phyloP scores from a whole-genome alignment of 2,888 invertebrate species.

The Lasioglossum zephyrum region DNA sequence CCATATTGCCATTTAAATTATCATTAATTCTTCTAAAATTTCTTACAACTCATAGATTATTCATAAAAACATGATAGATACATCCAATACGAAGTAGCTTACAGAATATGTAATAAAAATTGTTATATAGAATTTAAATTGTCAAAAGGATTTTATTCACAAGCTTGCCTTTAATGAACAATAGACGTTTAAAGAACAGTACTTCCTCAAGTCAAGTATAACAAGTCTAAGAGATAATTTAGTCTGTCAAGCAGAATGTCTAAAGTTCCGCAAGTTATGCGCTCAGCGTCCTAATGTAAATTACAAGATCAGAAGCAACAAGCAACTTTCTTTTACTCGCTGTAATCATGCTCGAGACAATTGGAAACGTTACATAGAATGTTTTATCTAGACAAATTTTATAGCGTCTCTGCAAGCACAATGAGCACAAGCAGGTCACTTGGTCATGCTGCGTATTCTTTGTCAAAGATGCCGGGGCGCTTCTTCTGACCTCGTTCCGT shows the following conservation, averaged over 20 bases:
- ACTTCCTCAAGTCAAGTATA: background rate
- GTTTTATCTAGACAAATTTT: conserved; percentile 2
- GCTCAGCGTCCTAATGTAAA: background rate
- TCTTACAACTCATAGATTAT: background rate
- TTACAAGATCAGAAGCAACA: background rate
- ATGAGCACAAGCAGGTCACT: background rate
- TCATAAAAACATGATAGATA: background rate
- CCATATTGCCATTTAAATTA: background rate
- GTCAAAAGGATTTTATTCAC: background rate
- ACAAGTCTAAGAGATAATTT: background rate
- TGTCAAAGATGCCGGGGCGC: background rate
- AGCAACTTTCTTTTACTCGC: background rate
- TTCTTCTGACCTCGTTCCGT: background rate
- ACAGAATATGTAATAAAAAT: background rate
- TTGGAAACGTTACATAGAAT: background rate
- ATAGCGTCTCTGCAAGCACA: background rate
- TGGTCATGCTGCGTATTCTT: background rate
- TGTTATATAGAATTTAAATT: background rate
- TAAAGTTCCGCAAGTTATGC: background rate
- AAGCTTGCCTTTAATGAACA: background rate
- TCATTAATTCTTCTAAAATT: background rate
- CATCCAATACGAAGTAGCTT: background rate
- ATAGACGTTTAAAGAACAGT: background rate
- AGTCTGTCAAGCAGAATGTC: background rate
- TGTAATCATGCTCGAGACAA: background rate